These are phyloP conservation scores for Netelia fuscicornis DNA, from an alignment of 2,888 invertebrate genomes.

Conservation along the genomic window DNA sequence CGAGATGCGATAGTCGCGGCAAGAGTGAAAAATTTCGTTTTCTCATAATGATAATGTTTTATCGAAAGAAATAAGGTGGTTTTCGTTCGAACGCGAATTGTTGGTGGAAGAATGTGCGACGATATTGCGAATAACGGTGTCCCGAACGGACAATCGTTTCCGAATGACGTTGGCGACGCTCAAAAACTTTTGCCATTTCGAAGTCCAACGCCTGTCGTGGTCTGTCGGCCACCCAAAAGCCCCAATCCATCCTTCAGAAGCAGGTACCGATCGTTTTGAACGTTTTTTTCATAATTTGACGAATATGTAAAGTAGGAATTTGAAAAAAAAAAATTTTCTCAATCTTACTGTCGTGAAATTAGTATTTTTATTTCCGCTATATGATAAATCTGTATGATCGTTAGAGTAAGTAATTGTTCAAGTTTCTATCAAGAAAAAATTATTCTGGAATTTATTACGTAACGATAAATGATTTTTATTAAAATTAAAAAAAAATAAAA, in stretches of 20 bases:
- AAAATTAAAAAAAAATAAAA: not conserved
- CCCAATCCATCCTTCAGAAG: constrained; percentile 76
- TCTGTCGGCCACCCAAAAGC: constrained; percentile 73
- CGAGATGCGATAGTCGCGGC: not conserved
- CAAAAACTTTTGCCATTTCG: constrained; percentile 75
- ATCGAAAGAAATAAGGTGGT: not conserved
- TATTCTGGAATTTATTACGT: not conserved
- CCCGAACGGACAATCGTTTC: constrained; percentile 59
- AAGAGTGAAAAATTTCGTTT: not conserved
- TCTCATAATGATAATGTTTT: not conserved
- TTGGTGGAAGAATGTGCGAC: constrained; percentile 72
- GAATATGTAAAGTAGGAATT: too few species aligned
- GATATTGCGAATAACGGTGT: constrained; percentile 63
- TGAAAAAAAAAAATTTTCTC: not conserved
- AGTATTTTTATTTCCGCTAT: too few species aligned
- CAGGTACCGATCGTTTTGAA: constrained; percentile 73
- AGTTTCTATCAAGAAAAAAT: not conserved
- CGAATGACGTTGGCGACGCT: constrained; percentile 75
- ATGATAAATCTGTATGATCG: not conserved
- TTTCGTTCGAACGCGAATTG: not conserved
- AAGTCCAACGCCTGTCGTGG: constrained; percentile 74
- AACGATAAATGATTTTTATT: not conserved
- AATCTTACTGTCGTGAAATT: too few species aligned
- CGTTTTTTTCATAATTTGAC: too few species aligned
- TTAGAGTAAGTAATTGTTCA: not conserved